Base-by-base conservation (phyloP, 2,113 vertebrate species). In the Amblyornis subalaris region DNA sequence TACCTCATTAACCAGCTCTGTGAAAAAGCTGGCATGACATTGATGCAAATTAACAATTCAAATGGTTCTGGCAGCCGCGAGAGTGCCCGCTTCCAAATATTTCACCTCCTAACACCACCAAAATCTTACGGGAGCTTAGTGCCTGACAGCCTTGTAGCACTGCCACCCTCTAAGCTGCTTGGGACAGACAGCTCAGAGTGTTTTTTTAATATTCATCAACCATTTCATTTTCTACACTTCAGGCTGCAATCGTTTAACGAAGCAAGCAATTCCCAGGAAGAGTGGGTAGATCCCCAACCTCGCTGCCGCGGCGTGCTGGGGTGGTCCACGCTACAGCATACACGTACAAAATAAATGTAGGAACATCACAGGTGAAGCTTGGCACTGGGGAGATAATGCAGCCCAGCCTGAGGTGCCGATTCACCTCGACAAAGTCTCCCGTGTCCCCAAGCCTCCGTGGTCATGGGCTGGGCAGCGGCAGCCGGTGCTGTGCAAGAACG, bases 11-110 rank as follows among this genome's bases (percentile, higher is more conserved):
- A 75, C 70, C 50, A 81, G 73, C 79, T 89, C 83, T 89, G 76
- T 54, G 67, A 89, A 91, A 90, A 92, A 85, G 62, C 71, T 88
- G 87, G 38, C 71, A 47, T 65, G 94, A 87, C 92, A 95, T 1
- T 89, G 90, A 96, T 47, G 74, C 77, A 90, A 96, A 96, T 96
- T 94, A 96, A 75, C 96, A 95, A 93, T 96, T 95, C 91, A 90
- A 86, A 94, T 87, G 54, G 45, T 47, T 69, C 70, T 90, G 91
- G 82, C 89, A 96, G 85, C 45, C 53, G 4, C 0, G 0, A 92
- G 61, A 92, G n/a, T 21, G 14, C 53, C 35, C 0, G 3, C 65
- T 94, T 91, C 71, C 86, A 91, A 96, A 65, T 38, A 94, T 31
- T 86, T 91, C 86, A 78, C 93, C 85, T 92, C 76, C 33, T 50